phyloP scores from a whole-genome alignment of 1,140 invertebrate species.

The Nomia melanderi region DNA sequence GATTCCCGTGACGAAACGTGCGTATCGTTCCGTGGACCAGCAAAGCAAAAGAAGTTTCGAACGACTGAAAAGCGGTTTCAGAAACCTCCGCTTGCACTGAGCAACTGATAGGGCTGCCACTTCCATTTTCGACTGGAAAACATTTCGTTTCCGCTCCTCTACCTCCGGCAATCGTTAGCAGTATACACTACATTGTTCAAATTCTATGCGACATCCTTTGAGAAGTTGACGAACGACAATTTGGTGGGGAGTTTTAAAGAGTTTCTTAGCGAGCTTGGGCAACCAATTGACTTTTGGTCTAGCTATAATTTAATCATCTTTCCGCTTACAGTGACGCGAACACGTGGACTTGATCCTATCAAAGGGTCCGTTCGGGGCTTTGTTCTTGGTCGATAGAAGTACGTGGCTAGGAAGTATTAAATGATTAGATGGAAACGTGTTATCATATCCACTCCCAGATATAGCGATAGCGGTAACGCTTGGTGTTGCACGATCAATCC shows the following conservation, averaged over 20 bases:
- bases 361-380: neutral
- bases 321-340: neutral
- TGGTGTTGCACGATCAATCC: slow-evolving; percentile 1
- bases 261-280: neutral
- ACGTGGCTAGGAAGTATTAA: neutral
- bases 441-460: neutral
- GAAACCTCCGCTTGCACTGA: neutral
- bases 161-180: neutral
- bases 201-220: neutral
- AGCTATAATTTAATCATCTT: neutral
- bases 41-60: slow-evolving; percentile 13
- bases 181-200: neutral
- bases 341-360: neutral
- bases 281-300: neutral
- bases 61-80: neutral
- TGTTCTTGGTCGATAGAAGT: neutral
- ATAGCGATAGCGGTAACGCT: neutral
- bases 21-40: neutral
- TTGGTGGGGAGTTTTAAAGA: neutral
- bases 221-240: neutral
- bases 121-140: neutral
- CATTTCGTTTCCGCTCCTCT: neutral
- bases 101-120: neutral
- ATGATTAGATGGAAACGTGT: neutral
- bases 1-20: neutral